Base-by-base conservation (phyloP, 2,888 invertebrate genomes). In the Blastobasis lacticolella region DNA sequence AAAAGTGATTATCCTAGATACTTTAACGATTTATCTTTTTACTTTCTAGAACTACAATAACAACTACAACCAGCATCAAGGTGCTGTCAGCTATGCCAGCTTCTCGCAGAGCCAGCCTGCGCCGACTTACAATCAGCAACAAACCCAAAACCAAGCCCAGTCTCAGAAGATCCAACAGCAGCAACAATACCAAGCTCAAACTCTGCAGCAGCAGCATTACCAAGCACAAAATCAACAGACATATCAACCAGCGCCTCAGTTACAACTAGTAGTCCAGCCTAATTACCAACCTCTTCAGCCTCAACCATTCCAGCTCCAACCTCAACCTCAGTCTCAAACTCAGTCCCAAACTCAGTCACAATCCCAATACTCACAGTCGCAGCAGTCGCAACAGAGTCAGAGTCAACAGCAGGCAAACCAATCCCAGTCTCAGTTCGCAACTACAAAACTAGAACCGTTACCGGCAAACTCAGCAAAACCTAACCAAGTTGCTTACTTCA, bases 71-170 rank as follows among this genome's bases (percentile, higher is more conserved):
- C 76, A 77, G 53, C 64, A 68, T 5, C 77, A 74, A 55, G 76
- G 76, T 23, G 79, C 84, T 1, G 61, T 78, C 3, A 86, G 83
- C 63, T 86, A 76, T 59, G 73, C 83, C 1, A 81, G 74, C 48
- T 82, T 78, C 55, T 72, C 78, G 0, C 75, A 74, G 49, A 72
- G 72, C 42, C 67, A 75, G 23, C 67, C 70, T 4, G 38, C 57
- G 0, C 64, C 57, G 2, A 42, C 56, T 6, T 54, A 53, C 8
- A 50, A 50, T 37, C 57, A 60, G 37, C 23, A 23, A 23, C 2
- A 23, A 23, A 23, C 3, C 23, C 23, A 23, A 23, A 23, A 23
- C 23, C 23, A 23, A 23, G 51, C 53, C 2, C 59, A 59, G 10
- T 10, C 9, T n/a, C 47, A 50, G 54, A 55, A 5, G 54, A 56